Conservation (phyloP, 2,113 vertebrate genomes). For the Sula dactylatra region DNA sequence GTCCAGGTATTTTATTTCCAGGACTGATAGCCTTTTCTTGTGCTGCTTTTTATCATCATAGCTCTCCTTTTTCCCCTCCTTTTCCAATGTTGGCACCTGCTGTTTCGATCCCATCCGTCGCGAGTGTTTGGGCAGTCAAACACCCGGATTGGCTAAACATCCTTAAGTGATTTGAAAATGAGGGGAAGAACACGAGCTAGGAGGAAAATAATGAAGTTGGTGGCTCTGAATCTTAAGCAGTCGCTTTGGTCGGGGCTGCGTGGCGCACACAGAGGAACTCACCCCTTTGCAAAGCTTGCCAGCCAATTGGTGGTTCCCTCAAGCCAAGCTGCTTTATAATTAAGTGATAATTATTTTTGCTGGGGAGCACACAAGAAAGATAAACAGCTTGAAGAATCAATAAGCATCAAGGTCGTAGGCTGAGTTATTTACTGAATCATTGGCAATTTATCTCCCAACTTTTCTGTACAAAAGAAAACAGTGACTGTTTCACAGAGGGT, state of each 20-base stretch:
- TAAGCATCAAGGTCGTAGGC: constrained; percentile 80
- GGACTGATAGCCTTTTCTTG: neutral
- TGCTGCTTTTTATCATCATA: neutral
- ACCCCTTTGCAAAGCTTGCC: constrained; percentile 50
- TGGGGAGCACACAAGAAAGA: constrained; percentile 74
- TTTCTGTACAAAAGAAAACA: constrained; percentile 30
- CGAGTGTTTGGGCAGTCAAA: neutral
- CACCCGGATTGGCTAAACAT: constrained; percentile 32
- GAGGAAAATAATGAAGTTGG: constrained; percentile 70
- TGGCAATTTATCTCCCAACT: constrained; percentile 75
- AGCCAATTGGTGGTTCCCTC: constrained; percentile 69
- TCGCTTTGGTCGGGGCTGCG: constrained; percentile 37
- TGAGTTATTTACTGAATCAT: constrained; percentile 78
- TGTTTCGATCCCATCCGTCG: neutral
- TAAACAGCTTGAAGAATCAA: constrained; percentile 81
- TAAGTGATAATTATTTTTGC: constrained; percentile 82
- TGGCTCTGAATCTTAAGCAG: constrained; percentile 75
- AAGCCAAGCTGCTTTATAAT: constrained; percentile 81
- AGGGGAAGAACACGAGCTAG: constrained; percentile 37
- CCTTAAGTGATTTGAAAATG: constrained; percentile 68
- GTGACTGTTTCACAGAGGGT: constrained; percentile 37
- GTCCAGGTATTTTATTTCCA: neutral
- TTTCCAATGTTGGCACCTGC: neutral
- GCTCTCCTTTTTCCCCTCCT: neutral
- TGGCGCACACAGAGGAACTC: constrained; percentile 68